These are phyloP conservation scores for Syngnathoides biaculeatus DNA, from an alignment of 2,113 vertebrate genomes.

Conservation along the genomic window DNA sequence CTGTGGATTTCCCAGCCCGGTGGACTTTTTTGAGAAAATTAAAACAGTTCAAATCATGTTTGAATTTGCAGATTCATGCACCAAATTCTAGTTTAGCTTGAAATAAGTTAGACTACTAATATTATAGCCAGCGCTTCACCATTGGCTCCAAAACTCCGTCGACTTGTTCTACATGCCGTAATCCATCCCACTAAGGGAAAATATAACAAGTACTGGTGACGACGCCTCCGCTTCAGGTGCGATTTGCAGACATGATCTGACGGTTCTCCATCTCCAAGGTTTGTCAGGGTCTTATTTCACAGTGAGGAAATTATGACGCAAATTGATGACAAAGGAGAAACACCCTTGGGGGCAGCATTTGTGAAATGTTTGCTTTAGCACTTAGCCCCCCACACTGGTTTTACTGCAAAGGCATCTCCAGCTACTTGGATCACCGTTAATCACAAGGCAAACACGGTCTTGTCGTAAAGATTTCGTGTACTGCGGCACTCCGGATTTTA, in stretches of 20 bases:
- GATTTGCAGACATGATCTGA: slow-evolving; percentile 82
- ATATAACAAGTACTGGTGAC: slow-evolving; percentile 64
- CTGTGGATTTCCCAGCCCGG: background rate
- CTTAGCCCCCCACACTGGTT: slow-evolving; percentile 56
- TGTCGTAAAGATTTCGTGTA: slow-evolving; percentile 48
- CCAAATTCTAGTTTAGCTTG: background rate
- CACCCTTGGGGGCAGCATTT: slow-evolving; percentile 68
- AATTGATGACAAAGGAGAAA: slow-evolving; percentile 74
- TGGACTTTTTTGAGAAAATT: background rate
- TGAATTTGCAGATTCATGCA: background rate
- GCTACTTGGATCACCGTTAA: slow-evolving; percentile 57
- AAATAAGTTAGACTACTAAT: slow-evolving; percentile 33
- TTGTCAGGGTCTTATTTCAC: slow-evolving; percentile 84
- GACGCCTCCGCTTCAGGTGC: slow-evolving; percentile 77
- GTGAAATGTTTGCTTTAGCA: slow-evolving; percentile 71
- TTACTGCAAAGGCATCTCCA: slow-evolving; percentile 49
- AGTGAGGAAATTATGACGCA: slow-evolving; percentile 50
- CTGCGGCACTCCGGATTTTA: slow-evolving; percentile 26
- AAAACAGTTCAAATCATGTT: background rate
- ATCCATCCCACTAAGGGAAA: slow-evolving; percentile 57
- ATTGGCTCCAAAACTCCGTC: slow-evolving; percentile 30
- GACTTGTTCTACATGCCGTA: slow-evolving; percentile 69
- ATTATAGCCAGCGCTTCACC: slow-evolving; percentile 32
- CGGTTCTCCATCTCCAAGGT: slow-evolving; percentile 76
- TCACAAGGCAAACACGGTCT: slow-evolving; percentile 59